Evolutionary conservation across 2,888 invertebrate species (phyloP), one percentile per base, ranked within the genome.

Genomic region (Xestia c-nigrum): DNA sequence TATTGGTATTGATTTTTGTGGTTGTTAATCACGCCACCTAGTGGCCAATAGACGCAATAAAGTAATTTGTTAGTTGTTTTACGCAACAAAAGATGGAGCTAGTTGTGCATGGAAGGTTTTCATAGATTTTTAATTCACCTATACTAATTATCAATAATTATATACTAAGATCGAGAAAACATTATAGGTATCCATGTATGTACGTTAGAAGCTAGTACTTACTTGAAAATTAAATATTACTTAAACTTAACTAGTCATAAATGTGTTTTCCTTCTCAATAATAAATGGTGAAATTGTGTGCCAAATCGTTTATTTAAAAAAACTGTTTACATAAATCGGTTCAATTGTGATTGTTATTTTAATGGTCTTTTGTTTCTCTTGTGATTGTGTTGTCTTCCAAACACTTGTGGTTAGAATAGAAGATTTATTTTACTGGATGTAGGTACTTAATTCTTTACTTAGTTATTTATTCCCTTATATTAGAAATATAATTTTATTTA

Each of bases 21-120:
- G 19, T 79, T 80, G 66, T 84, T 78, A 68, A 76, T 78, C 86
- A 73, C 83, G 87, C 89, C 88, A 91, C 91, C 90, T 91, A 90
- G 91, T 89, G 91, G 90, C 64, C 57, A n/a, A 43, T 81, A 72
- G 69, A 66, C 50, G 63, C 74, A 84, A 84, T 84, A 72, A 61
- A 63, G 55, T 83, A 73, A 75, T 77, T 76, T 50, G 72, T 74
- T 72, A 84, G 80, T 88, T 86, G 69, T 74, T 76, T 73, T 72
- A 68, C 19, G 1, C 47, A 72, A 63, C 61, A 63, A 84, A 57
- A 92, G 92, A 90, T 91, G 90, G 89, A 90, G 87, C 73, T 89
- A 89, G 85, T 83, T 72, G 87, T 47, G 40, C 1, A 65, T 86
- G 12, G 16, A 68, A 57, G 19, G 16, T 55, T 40, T 40, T 47